Evolutionary conservation across 2,888 invertebrate genomes (phyloP), one percentile per base, ranked within the genome.

Genomic region (Habrosyne pyritoides): DNA sequence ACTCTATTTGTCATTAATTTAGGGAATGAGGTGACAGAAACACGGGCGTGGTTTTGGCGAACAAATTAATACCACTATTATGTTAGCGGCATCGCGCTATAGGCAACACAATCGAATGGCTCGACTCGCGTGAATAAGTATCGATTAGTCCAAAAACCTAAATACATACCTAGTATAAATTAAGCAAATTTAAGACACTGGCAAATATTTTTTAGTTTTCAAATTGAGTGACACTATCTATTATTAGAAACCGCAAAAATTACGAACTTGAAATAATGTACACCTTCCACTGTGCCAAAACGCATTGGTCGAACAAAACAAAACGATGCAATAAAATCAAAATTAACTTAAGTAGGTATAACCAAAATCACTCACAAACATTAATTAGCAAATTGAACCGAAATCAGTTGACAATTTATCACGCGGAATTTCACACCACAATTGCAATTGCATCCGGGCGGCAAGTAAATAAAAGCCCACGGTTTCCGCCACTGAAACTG

Each of bases 1-100:
- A 71, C 79, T 79, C 81, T 91, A 86, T 91, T 91, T 91, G 91
- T 89, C 90, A 89, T 89, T 90, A 91, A 91, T 90, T 91, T 90
- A 79, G 87, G 85, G 79, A 87, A 86, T 87, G 85, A 89, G 86
- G 87, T 87, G 89, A 89, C 89, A 86, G 84, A 73, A 85, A 85
- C 86, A 84, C 72, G 76, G 91, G 90, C 79, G 87, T 81, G 89
- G 87, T 79, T 79, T 68, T 28, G 18, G 77, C 75, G 76, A 77
- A 79, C 83, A 85, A 89, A 89, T 91, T 91, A 89, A 86, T 84
- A 81, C 77, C 76, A 79, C 71, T 76, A 80, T 79, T 78, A 73
- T 71, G 42, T 42, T 62, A 55, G 54, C 57, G 54, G 58, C 57
- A 56, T 60, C 65, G 63, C 52, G 52, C 54, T 30, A 46, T 50